Conservation (phyloP, 2,113 vertebrate genomes). For the Gallinago jamesoni region DNA sequence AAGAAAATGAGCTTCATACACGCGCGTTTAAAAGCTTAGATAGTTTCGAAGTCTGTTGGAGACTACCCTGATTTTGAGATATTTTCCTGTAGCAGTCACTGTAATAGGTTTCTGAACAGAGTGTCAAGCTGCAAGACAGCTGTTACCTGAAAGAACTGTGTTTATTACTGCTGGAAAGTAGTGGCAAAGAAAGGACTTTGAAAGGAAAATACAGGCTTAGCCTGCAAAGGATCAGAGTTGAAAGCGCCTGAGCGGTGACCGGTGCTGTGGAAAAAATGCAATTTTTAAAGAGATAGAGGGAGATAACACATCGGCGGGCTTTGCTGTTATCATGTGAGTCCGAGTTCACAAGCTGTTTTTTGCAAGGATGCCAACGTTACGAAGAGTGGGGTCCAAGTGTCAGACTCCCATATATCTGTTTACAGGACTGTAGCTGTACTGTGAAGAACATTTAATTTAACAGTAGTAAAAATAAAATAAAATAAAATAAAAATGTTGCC, state of each 20-base stretch:
- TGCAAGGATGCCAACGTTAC: background rate
- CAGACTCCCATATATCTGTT: background rate
- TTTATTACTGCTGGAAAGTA: constrained; percentile 27
- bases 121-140: background rate
- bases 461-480: background rate
- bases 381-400: background rate
- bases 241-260: background rate
- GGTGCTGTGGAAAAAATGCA: background rate
- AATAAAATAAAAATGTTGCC: background rate
- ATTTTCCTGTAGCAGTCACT: background rate
- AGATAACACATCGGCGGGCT: background rate
- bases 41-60: background rate
- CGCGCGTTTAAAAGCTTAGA: background rate
- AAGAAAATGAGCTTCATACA: background rate
- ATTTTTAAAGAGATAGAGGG: background rate
- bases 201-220: background rate
- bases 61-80: background rate
- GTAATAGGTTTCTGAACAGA: background rate
- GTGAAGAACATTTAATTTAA: background rate
- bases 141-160: constrained; percentile 9
- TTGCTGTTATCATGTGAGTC: background rate
- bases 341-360: background rate
- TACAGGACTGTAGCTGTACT: background rate
- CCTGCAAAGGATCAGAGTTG: background rate
- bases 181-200: background rate